These are phyloP conservation scores for Cisticola juncidis DNA, from an alignment of 2,113 vertebrate genomes.

Conservation along the genomic window DNA sequence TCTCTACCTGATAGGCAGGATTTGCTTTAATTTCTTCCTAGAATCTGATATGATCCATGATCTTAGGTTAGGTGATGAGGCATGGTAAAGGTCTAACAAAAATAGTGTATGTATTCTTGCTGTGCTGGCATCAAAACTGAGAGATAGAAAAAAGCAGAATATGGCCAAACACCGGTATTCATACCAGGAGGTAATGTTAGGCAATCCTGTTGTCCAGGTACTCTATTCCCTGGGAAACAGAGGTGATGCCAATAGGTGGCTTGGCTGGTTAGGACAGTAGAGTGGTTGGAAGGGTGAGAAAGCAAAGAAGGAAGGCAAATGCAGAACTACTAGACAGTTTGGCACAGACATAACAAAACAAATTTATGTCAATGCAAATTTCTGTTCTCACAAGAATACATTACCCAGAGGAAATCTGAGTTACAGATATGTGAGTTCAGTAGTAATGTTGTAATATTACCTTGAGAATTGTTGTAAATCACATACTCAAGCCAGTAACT, in stretches of 20 bases:
- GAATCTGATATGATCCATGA: neutral
- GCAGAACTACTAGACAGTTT: slow-evolving; percentile 1
- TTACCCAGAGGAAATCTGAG: neutral
- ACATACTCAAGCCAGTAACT: neutral
- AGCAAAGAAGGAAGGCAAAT: neutral
- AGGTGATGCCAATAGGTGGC: neutral
- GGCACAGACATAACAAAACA: neutral
- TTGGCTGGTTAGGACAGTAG: neutral
- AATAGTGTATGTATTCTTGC: neutral
- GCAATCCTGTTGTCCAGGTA: neutral
- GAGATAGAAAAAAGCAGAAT: neutral
- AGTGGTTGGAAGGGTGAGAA: neutral
- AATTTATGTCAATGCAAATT: neutral
- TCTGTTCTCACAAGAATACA: slow-evolving; percentile 12
- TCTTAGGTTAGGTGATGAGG: neutral
- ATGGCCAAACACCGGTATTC: accelerated
- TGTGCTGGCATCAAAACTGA: neutral
- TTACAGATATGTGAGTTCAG: neutral
- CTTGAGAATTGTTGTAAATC: neutral
- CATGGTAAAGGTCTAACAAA: neutral
- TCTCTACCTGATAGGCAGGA: neutral
- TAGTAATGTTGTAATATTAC: neutral
- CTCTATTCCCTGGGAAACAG: neutral
- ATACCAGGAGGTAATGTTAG: neutral
- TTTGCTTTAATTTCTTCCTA: neutral